These are phyloP conservation scores for Lepidocyrtoides sp. DNA, from an alignment of 2,888 invertebrate genomes.

Conservation along the genomic window DNA sequence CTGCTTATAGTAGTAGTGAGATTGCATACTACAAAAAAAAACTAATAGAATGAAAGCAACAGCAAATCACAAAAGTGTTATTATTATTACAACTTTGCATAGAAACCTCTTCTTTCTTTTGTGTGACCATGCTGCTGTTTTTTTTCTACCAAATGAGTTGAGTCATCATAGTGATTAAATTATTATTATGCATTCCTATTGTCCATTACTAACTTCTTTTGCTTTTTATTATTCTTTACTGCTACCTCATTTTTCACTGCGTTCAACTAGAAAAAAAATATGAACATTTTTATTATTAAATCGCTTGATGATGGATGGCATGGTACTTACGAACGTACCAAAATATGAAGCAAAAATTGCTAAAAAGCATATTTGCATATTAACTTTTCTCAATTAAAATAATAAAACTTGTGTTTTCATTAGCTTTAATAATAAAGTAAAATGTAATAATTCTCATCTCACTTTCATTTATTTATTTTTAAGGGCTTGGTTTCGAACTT, in stretches of 20 bases:
- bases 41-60: neutral
- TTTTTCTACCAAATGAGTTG: conserved; percentile 69
- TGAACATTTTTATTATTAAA: too few species aligned
- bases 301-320: too few species aligned
- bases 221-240: neutral
- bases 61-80: neutral
- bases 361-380: too few species aligned
- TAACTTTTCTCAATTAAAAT: too few species aligned
- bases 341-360: conserved; percentile 18
- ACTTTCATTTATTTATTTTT: neutral
- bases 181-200: conserved; percentile 4
- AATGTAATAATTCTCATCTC: neutral
- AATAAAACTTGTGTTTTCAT: too few species aligned
- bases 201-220: neutral
- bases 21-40: neutral
- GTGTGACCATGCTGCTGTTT: conserved; percentile 54
- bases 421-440: neutral
- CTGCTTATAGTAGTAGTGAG: too few species aligned
- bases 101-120: neutral
- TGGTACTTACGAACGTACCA: too few species aligned
- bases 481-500: neutral
- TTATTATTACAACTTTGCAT: conserved; percentile 31
- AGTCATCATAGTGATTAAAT: conserved; percentile 78
- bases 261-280: neutral
- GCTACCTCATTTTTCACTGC: conserved; percentile 47